These are phyloP conservation scores for Euleptes europaea DNA, from an alignment of 2,113 vertebrate genomes.

Conservation along the genomic window DNA sequence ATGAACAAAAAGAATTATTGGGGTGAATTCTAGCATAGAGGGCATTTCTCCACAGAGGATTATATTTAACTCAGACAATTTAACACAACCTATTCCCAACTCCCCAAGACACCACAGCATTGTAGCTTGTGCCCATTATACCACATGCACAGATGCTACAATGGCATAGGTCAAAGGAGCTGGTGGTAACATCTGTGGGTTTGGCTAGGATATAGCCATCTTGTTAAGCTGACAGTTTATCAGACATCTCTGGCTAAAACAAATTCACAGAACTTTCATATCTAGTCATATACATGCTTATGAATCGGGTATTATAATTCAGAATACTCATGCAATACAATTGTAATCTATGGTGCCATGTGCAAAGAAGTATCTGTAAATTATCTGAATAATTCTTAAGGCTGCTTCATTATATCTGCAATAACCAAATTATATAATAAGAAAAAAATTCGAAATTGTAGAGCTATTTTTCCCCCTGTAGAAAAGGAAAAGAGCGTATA, in stretches of 20 bases:
- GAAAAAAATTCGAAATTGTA: neutral
- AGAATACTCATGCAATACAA: neutral
- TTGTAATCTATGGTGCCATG: neutral
- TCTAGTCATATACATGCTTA: neutral
- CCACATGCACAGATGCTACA: neutral
- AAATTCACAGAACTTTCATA: neutral
- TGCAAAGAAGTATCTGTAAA: neutral
- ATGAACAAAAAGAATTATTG: too few species aligned
- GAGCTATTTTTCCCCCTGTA: constrained; percentile 36
- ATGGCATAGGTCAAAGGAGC: neutral
- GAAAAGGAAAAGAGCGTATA: constrained; percentile 29
- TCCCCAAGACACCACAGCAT: neutral
- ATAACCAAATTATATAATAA: neutral
- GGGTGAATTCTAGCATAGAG: too few species aligned
- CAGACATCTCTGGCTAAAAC: neutral
- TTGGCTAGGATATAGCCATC: neutral
- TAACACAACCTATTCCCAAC: neutral
- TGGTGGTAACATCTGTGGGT: too few species aligned
- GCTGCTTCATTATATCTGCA: neutral
- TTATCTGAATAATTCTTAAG: neutral
- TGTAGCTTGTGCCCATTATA: neutral
- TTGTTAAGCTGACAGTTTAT: neutral
- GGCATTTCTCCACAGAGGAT: neutral
- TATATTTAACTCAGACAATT: neutral
- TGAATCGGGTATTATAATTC: neutral